Conservation (phyloP, 2,888 invertebrate genomes). For the Cryptocheilus praepositus region DNA sequence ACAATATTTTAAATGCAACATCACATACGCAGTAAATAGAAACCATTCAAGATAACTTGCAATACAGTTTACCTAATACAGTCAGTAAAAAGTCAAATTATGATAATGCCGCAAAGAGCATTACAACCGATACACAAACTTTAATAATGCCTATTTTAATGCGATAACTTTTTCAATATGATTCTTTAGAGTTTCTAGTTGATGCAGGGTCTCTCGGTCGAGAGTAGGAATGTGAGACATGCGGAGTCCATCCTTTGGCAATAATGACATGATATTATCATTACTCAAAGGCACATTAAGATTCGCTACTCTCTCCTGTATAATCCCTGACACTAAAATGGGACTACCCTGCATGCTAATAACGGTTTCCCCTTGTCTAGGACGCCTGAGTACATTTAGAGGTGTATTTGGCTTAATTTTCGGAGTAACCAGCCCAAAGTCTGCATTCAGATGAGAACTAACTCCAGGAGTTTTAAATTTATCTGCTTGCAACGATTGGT, state of each 20-base stretch:
- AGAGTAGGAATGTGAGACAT: slow-evolving; percentile 73
- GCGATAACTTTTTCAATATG: slow-evolving; percentile 64
- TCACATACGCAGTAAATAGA: too few relatives aligned
- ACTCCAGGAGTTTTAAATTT: slow-evolving; percentile 60
- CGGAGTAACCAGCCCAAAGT: slow-evolving; percentile 63
- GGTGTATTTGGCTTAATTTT: slow-evolving; percentile 80
- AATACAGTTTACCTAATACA: too few relatives aligned
- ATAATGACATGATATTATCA: slow-evolving; percentile 80
- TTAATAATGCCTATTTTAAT: slow-evolving; percentile 25
- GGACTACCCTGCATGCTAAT: slow-evolving; percentile 83
- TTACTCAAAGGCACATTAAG: slow-evolving; percentile 82
- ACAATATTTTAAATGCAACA: too few relatives aligned
- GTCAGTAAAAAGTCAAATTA: slow-evolving; percentile 5
- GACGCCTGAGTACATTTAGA: slow-evolving; percentile 79
- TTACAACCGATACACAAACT: neutral
- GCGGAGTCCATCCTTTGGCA: slow-evolving; percentile 77
- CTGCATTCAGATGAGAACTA: slow-evolving; percentile 6
- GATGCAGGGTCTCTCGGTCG: slow-evolving; percentile 66
- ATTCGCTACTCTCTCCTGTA: slow-evolving; percentile 78
- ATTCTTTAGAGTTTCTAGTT: slow-evolving; percentile 62
- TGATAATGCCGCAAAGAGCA: slow-evolving; percentile 3
- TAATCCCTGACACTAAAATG: slow-evolving; percentile 77
- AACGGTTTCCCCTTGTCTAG: slow-evolving; percentile 81
- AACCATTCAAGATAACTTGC: too few relatives aligned
- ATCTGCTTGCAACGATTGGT: slow-evolving; percentile 20